Evolutionary conservation across 2,113 vertebrate genomes (phyloP).

Genomic region (Lepisosteus oculatus): DNA sequence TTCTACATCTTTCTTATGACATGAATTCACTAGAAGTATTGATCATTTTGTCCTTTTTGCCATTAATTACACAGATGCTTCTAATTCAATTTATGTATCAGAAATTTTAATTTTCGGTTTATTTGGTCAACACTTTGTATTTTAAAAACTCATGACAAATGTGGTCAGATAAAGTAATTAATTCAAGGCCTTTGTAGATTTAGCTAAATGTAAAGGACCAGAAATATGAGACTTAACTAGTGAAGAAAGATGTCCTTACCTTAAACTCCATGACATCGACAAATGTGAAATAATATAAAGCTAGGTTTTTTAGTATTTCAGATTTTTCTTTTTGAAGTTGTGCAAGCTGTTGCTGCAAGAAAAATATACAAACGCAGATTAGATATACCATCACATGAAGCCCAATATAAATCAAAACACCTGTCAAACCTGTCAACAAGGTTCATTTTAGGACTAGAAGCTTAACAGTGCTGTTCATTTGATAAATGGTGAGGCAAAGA

Average conservation of each 20-base stretch:
- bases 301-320: constrained; percentile 97
- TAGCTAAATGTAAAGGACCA: neutral
- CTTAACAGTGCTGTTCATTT: too few relatives aligned
- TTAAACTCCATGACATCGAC: constrained; percentile 99
- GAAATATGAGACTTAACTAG: too few relatives aligned
- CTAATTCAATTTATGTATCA: too few relatives aligned
- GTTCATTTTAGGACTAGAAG: constrained; percentile 18
- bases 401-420: neutral
- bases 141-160: too few relatives aligned
- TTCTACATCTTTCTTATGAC: too few relatives aligned
- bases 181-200: neutral
- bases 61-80: too few relatives aligned
- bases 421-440: constrained; percentile 35
- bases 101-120: too few relatives aligned
- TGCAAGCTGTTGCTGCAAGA: constrained; percentile 95
- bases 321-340: constrained; percentile 98
- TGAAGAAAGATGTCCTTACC: constrained; percentile 57
- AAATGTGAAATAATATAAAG: constrained; percentile 97
- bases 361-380: constrained; percentile 49
- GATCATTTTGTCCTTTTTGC: too few relatives aligned
- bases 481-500: too few relatives aligned
- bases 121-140: too few relatives aligned
- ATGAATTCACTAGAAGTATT: too few relatives aligned
- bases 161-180: too few relatives aligned
- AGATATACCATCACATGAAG: neutral